These are phyloP conservation scores for Drosophila santomea DNA, from an alignment of 1,140 invertebrate species.

Conservation along the genomic window DNA sequence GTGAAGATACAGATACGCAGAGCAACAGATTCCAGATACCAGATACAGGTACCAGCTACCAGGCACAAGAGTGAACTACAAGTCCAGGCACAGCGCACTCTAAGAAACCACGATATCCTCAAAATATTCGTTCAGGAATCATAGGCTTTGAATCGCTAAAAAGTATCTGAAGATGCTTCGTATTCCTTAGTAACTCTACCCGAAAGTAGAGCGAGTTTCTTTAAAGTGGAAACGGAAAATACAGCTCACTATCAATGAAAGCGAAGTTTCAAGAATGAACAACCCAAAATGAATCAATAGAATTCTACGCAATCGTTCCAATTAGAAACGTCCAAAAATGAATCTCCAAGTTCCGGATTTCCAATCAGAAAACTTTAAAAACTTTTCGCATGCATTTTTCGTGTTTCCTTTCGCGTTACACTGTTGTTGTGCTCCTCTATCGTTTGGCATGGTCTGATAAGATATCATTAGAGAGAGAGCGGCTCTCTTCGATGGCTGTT, in stretches of 20 bases:
- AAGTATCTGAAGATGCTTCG: not conserved
- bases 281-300: no score
- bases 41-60: conserved; percentile 7
- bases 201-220: no score
- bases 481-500: conserved; percentile 22
- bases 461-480: conserved; percentile 20
- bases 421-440: conserved; percentile 14
- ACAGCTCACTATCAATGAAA: not conserved
- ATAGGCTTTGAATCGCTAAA: not conserved
- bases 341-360: conserved; percentile 1
- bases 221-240: no score
- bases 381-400: not conserved
- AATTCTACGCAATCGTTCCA: not conserved
- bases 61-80: conserved; percentile 32
- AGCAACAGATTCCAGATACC: conserved; percentile 16
- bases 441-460: conserved; percentile 32
- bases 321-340: not conserved
- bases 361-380: conserved; percentile 8
- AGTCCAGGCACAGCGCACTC: not conserved
- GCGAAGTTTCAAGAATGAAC: not conserved
- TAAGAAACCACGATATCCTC: no score
- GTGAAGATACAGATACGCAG: conserved; percentile 69
- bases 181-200: no score
- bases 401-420: conserved; percentile 19
- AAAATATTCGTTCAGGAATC: not conserved